phyloP scores from a whole-genome alignment of 2,113 vertebrate species.

The Gymnorhina tibicen region DNA sequence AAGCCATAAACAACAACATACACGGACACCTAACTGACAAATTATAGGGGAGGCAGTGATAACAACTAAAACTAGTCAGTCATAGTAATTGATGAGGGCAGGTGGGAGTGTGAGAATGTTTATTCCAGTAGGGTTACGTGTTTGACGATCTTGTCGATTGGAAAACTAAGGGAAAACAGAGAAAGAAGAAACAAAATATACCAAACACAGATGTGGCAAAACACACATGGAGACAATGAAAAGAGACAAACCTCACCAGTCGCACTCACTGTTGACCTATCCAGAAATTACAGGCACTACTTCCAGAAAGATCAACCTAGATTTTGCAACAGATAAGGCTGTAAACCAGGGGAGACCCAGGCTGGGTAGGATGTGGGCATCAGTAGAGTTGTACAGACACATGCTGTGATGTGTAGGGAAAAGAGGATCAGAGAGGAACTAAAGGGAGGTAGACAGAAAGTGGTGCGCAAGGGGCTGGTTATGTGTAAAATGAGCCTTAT shows the following conservation, averaged over 20 bases:
- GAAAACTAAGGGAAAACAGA: background rate
- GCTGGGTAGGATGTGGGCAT: accelerated
- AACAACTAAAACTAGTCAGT: background rate
- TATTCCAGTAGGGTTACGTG: background rate
- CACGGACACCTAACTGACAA: background rate
- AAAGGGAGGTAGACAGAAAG: background rate
- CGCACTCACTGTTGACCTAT: background rate
- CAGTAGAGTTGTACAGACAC: background rate
- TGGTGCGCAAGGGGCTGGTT: background rate
- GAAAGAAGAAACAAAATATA: background rate
- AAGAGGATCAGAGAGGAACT: background rate
- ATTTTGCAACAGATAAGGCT: background rate
- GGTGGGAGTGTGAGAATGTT: background rate
- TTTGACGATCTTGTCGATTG: accelerated
- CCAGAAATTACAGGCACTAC: background rate
- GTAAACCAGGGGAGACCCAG: background rate
- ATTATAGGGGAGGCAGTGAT: background rate
- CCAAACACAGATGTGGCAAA: background rate
- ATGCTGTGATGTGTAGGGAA: accelerated
- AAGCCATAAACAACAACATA: background rate
- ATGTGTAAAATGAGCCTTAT: background rate
- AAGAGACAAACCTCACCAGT: background rate
- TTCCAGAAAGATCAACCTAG: background rate
- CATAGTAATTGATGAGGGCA: background rate
- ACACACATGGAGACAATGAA: background rate